Conservation (phyloP, 2,888 invertebrate genomes). For the Phymatocera aterrima region DNA sequence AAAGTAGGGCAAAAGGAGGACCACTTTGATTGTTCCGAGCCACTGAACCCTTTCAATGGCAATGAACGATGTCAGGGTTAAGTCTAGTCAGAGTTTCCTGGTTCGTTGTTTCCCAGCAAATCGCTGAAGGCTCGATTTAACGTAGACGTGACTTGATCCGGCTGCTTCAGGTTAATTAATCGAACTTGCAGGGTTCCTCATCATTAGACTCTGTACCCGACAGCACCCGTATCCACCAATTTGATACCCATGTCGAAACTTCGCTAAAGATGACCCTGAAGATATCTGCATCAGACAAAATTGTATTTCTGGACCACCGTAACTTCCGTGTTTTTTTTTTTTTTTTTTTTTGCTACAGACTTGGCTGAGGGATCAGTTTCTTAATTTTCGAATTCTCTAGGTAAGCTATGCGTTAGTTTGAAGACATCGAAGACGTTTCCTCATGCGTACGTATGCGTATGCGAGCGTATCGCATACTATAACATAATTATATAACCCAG, state of each 20-base stretch:
- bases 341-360: no score
- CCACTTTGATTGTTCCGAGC: slow-evolving; percentile 12
- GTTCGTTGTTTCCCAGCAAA: not conserved
- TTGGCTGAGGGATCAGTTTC: no score
- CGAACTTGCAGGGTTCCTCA: not conserved
- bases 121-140: slow-evolving; percentile 7
- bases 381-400: no score
- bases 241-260: not conserved
- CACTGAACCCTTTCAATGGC: slow-evolving; percentile 8
- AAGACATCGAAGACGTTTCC: no score
- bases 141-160: slow-evolving; percentile 13
- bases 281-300: no score
- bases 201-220: not conserved
- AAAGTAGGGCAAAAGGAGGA: not conserved
- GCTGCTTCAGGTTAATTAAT: slow-evolving; percentile 4
- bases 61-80: not conserved
- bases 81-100: slow-evolving; percentile 23
- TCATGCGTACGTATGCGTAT: no score
- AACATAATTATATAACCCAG: no score
- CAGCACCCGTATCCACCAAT: not conserved
- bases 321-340: no score
- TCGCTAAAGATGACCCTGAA: not conserved
- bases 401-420: no score
- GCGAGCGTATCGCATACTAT: no score
- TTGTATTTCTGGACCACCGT: no score